These are phyloP conservation scores for Hymenopus coronatus DNA, from an alignment of 2,888 invertebrate species.

Conservation along the genomic window DNA sequence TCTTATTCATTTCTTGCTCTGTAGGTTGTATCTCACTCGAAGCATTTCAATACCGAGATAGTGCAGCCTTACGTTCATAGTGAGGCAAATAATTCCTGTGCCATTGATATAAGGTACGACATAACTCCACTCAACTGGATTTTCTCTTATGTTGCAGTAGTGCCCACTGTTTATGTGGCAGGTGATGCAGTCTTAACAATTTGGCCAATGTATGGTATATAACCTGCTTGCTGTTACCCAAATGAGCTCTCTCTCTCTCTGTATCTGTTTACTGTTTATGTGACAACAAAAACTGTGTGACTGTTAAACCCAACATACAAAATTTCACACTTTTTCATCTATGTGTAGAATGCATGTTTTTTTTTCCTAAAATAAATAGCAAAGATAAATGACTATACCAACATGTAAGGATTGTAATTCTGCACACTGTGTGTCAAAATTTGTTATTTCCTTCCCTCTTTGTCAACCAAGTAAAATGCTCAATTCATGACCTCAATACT, in stretches of 20 bases:
- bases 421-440: not conserved
- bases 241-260: not conserved
- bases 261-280: not conserved
- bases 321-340: not conserved
- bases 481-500: not conserved
- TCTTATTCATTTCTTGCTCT: constrained; percentile 14
- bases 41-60: constrained; percentile 22
- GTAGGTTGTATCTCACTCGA: constrained; percentile 28
- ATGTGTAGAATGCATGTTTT: not conserved
- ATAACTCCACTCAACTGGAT: not conserved
- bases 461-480: not conserved
- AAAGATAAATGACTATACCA: not conserved
- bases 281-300: not conserved
- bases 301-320: not conserved
- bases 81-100: constrained; percentile 18
- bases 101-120: constrained; percentile 26
- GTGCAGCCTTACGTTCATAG: constrained; percentile 20
- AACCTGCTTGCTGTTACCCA: not conserved
- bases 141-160: not conserved
- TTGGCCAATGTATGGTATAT: not conserved
- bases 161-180: not conserved
- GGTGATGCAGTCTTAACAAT: not conserved
- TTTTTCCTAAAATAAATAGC: not conserved
- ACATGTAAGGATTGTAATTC: not conserved
- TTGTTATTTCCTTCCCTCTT: not conserved